Evolutionary conservation across 2,797 vertebrate species (phyloP).

Genomic region (Myotis daubentonii): DNA sequence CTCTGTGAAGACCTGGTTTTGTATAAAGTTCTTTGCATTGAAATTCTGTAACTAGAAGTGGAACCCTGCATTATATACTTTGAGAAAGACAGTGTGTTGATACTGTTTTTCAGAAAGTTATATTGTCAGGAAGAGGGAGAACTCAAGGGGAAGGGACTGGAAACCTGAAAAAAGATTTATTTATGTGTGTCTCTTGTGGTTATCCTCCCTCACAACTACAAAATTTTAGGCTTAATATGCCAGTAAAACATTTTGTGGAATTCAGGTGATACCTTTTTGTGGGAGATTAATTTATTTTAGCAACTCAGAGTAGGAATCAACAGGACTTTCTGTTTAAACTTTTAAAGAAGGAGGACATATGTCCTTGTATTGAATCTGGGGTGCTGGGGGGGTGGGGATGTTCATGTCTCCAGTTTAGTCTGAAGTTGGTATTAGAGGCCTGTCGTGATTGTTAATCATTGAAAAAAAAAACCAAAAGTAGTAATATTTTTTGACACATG

Average conservation of each 20-base stretch:
- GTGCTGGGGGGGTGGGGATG: fast-evolving
- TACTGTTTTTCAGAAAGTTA: neutral
- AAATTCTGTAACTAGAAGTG: neutral
- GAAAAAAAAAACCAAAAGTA: neutral
- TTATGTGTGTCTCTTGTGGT: neutral
- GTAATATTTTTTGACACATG: neutral
- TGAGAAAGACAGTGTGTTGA: neutral
- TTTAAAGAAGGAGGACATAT: neutral
- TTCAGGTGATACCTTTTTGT: neutral
- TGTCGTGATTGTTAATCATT: neutral
- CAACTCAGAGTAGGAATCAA: neutral
- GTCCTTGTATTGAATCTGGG: neutral
- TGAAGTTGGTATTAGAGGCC: neutral
- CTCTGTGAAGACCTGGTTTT: neutral
- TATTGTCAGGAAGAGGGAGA: neutral
- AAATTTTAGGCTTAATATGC: neutral
- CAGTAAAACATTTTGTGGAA: neutral
- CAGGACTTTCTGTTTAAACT: neutral
- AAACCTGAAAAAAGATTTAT: neutral
- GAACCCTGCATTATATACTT: neutral
- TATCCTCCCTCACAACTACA: neutral
- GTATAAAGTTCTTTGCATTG: neutral
- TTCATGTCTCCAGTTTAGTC: neutral
- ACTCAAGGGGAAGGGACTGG: neutral
- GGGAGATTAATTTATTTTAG: neutral